Evolutionary conservation across 2,888 invertebrate species (phyloP).

Genomic region (Ernsta delagoae): DNA sequence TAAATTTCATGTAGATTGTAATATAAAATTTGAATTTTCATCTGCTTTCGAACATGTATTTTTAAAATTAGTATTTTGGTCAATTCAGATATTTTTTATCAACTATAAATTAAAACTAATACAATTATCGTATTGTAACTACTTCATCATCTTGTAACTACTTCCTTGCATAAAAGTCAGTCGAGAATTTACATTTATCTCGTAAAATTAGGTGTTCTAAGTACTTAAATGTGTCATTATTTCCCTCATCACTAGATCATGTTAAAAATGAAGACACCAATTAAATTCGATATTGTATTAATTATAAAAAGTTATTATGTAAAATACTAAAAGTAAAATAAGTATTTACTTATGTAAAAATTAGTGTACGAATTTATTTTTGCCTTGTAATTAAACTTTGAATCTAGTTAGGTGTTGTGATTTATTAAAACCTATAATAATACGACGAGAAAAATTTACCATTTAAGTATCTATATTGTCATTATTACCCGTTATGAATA

Average conservation of each 20-base stretch:
- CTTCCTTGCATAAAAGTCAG: no score
- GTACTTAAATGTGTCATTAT: no score
- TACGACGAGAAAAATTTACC: neutral
- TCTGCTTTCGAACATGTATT: constrained; percentile 16
- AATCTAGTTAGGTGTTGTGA: neutral
- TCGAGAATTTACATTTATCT: no score
- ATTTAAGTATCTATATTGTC: no score
- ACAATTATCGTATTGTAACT: no score
- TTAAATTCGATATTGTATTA: neutral
- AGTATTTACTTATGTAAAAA: neutral
- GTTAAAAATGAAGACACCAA: neutral
- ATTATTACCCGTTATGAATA: no score
- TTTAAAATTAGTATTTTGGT: neutral
- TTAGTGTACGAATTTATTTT: constrained; percentile 3
- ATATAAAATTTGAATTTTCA: constrained; percentile 15
- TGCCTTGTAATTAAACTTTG: neutral
- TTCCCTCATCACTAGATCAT: neutral
- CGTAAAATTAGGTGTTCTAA: no score
- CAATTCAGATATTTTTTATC: no score
- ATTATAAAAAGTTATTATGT: neutral
- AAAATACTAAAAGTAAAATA: neutral
- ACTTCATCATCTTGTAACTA: no score
- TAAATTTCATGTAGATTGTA: constrained; percentile 38
- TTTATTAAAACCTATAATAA: neutral
- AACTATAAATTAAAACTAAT: no score